Evolutionary conservation across 2,797 vertebrate genomes (phyloP).

Genomic region (Todus mexicanus): DNA sequence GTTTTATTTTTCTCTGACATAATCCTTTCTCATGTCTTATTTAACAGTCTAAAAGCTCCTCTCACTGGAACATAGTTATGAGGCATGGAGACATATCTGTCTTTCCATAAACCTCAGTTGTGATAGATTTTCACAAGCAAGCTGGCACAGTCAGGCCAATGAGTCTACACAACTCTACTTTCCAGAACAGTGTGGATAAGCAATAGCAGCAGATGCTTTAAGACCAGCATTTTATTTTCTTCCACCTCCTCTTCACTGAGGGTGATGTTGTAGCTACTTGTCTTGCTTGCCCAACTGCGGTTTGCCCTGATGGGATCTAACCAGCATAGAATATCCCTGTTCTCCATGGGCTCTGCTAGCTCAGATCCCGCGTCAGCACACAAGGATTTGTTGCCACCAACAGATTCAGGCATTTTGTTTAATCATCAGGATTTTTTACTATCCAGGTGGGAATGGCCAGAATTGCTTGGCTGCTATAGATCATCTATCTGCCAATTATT

Average conservation of each 20-base stretch:
- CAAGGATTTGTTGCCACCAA: background rate
- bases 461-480: constrained; percentile 1
- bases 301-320: background rate
- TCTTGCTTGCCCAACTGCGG: background rate
- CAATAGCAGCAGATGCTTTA: background rate
- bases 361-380: background rate
- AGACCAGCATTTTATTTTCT: background rate
- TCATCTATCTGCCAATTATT: constrained; percentile 18
- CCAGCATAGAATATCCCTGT: background rate
- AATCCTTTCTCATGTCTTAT: background rate
- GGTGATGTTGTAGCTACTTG: background rate
- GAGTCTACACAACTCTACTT: background rate
- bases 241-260: background rate
- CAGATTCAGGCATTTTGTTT: background rate
- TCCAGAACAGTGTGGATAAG: background rate
- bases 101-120: background rate
- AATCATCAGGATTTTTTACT: background rate
- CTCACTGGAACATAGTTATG: background rate
- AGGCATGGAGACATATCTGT: background rate
- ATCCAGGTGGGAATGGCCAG: background rate
- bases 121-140: background rate
- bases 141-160: background rate
- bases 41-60: background rate
- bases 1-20: background rate
- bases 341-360: background rate